phyloP scores from a whole-genome alignment of 2,113 vertebrate genomes.

The Vulpes ferrilata region DNA sequence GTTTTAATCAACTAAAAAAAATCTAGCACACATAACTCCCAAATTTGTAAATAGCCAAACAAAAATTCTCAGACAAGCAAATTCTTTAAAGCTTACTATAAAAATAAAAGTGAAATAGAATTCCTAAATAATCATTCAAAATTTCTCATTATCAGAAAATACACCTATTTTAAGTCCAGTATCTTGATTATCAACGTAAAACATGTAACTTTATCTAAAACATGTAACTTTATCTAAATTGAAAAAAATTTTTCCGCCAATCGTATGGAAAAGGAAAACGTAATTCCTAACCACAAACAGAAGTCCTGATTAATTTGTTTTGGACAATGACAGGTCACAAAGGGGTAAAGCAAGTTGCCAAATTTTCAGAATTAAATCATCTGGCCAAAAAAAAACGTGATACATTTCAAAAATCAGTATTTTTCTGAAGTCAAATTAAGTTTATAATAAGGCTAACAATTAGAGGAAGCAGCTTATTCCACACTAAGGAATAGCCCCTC shows the following conservation, averaged over 20 bases:
- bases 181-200: not conserved
- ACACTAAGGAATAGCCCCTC: slow-evolving; percentile 82
- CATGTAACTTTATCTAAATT: not conserved
- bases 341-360: slow-evolving; percentile 25
- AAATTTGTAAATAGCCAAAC: not conserved
- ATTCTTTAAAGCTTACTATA: not conserved
- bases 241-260: slow-evolving; percentile 28
- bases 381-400: not conserved
- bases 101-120: not conserved
- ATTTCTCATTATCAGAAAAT: not conserved
- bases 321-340: slow-evolving; percentile 23
- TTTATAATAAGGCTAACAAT: slow-evolving; percentile 86
- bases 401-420: not conserved
- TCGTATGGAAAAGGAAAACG: slow-evolving; percentile 1
- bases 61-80: slow-evolving; percentile 42
- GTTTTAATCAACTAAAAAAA: not conserved
- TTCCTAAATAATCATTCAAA: not conserved
- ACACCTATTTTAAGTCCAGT: not conserved
- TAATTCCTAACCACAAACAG: slow-evolving; percentile 54
- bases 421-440: slow-evolving; percentile 74
- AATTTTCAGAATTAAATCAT: slow-evolving; percentile 61
- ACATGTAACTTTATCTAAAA: not conserved
- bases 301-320: slow-evolving; percentile 55
- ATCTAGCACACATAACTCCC: not conserved
- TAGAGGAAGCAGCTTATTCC: slow-evolving; percentile 86